Percentiles rank a stretch among this genome's conserved stretches.
Evolutionary conservation across 2,113 vertebrate genomes (phyloP).

Genomic region (Aepyceros melampus): DNA sequence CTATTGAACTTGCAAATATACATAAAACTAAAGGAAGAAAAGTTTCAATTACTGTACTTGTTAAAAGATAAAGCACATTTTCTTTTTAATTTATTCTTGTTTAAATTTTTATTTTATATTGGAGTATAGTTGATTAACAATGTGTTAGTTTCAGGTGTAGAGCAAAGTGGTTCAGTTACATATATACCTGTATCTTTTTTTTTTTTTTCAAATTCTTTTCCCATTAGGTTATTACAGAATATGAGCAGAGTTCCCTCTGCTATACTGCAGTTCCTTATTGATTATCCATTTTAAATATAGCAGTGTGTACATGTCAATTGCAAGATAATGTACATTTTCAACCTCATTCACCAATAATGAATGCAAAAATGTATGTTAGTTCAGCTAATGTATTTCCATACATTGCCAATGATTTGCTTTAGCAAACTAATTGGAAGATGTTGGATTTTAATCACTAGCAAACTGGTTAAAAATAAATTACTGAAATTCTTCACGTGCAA

Average conservation of each 20-base stretch:
- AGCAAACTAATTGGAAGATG: background rate
- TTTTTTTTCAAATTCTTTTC: background rate
- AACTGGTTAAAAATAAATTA: conserved; percentile 15
- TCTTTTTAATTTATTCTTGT: background rate
- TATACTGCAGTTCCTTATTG: background rate
- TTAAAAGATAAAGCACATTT: background rate
- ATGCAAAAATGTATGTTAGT: background rate
- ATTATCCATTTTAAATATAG: background rate
- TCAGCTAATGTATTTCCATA: background rate
- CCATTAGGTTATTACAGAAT: background rate
- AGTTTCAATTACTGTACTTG: background rate
- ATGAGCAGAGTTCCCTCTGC: background rate
- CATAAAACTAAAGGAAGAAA: background rate
- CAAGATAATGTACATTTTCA: background rate
- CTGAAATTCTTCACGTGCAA: conserved; percentile 31
- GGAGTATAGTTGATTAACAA: background rate
- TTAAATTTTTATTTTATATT: background rate
- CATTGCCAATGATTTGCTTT: background rate
- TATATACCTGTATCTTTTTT: background rate
- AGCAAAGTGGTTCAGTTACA: background rate
- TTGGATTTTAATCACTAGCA: conserved; percentile 14
- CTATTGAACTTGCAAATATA: background rate
- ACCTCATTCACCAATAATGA: background rate
- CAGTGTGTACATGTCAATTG: background rate
- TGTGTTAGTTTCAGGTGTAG: background rate